Evolutionary conservation across 2,797 vertebrate genomes (phyloP).

Genomic region (Tiaroga cobitis): DNA sequence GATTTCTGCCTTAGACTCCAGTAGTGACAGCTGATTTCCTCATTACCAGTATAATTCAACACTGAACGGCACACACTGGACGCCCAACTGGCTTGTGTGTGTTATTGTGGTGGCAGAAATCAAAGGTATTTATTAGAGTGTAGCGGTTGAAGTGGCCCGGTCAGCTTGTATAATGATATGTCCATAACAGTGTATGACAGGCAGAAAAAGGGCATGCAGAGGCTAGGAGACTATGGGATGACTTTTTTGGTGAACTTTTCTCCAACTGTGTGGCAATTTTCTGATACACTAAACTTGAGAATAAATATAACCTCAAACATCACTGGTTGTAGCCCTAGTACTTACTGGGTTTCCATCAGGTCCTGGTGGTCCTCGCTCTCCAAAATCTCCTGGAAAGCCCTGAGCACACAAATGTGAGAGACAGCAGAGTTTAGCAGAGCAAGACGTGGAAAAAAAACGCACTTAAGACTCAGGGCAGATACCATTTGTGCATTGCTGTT

Average conservation of each 20-base stretch:
- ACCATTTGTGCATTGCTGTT: constrained; percentile 22
- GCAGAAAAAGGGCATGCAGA: constrained; percentile 28
- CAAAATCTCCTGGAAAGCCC: constrained; percentile 95
- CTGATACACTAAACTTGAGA: not conserved
- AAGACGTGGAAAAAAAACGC: constrained; percentile 13
- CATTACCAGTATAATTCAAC: constrained; percentile 38
- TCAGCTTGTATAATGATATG: constrained; percentile 32
- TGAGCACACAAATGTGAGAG: constrained; percentile 74
- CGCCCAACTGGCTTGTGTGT: constrained; percentile 5
- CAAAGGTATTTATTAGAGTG: constrained; percentile 49
- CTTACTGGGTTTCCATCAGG: constrained; percentile 96
- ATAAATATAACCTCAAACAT: not conserved
- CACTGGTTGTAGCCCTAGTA: constrained; percentile 59
- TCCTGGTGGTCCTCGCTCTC: constrained; percentile 93
- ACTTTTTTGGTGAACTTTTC: not conserved
- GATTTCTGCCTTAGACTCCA: constrained; percentile 18
- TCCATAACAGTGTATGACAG: constrained; percentile 17
- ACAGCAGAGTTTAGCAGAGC: constrained; percentile 48
- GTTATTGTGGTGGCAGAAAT: constrained; percentile 47
- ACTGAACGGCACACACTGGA: constrained; percentile 11
- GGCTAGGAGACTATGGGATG: not conserved
- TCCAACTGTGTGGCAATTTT: not conserved
- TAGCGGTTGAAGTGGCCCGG: constrained; percentile 29
- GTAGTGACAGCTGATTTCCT: constrained; percentile 51
- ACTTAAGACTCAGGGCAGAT: not conserved